Percentiles rank a stretch among this genome's conserved stretches.
These are phyloP conservation scores for Phytoseiulus persimilis DNA, from an alignment of 2,888 invertebrate species.

Conservation along the genomic window DNA sequence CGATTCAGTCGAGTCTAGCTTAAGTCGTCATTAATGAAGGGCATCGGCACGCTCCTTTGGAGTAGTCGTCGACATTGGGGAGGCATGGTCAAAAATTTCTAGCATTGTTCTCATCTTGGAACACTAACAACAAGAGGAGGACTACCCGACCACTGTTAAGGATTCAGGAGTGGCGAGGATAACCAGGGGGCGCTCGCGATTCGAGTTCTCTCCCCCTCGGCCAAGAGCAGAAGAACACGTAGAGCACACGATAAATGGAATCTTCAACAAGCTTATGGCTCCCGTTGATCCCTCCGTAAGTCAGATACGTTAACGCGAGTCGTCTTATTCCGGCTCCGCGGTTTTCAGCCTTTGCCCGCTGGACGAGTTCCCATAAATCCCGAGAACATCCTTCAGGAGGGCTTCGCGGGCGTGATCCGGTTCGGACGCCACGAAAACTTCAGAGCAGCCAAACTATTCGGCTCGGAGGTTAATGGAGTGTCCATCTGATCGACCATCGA, in stretches of 20 bases:
- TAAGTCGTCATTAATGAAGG: neutral
- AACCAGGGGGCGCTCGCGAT: neutral
- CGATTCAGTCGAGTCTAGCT: neutral
- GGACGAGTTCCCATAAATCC: neutral
- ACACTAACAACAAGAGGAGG: neutral
- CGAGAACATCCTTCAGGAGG: neutral
- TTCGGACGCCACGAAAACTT: too few species aligned
- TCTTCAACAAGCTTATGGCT: slow-evolving; percentile 5
- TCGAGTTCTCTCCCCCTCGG: neutral
- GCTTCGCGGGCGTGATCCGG: too few species aligned
- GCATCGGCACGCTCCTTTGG: neutral
- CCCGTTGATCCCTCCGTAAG: neutral
- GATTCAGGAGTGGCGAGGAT: neutral
- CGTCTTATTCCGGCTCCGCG: neutral
- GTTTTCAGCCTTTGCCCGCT: neutral
- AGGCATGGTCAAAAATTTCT: neutral
- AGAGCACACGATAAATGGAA: neutral
- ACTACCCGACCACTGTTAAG: neutral
- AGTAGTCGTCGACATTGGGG: neutral
- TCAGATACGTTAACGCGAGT: neutral
- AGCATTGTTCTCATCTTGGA: neutral
- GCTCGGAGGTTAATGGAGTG: too few species aligned
- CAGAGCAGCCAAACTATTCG: too few species aligned
- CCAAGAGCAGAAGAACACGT: slow-evolving; percentile 5
- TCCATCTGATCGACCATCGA: too few species aligned